Evolutionary conservation across 2,888 invertebrate genomes (phyloP), one percentile per base, ranked within the genome.

Genomic region (Corbicula japonica): DNA sequence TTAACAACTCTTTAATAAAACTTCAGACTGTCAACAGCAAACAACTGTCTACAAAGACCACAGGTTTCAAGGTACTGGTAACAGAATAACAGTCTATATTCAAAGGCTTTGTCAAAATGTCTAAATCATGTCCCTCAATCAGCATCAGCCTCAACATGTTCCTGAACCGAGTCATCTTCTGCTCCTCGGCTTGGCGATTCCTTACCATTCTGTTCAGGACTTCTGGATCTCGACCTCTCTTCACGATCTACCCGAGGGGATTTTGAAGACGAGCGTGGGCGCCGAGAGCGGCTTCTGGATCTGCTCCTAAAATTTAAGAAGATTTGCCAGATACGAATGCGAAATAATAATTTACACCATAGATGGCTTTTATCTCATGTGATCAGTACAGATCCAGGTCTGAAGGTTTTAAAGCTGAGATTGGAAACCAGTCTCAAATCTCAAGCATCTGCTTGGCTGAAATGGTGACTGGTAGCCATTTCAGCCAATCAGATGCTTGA

Each of bases 231-330:
- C 10, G 69, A 69, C 21, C 50, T 66, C 15, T 52, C 38, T 30
- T 66, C 54, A 30, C 56, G 41, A 44, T 61, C 61, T 28, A 61
- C 65, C 28, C 80, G 30, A n/a, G 80, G 80, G 12, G 80, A 80
- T 63, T 76, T 80, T 41, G 80, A 80, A 0, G 80, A 65, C 34
- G 80, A 80, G n/a, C 61, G 70, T n/a, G 65, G 63, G 8, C 63
- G 32, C 18, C 75, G 65, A 18, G 74, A 74, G 15, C 66, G 32
- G 26, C 66, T 61, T 23, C 54, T 52, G 12, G 71, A 74, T n/a
- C 61, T 35, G 41, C 74, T 74, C 65, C 66, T 74, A 34, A 3
- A 56, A 63, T 18, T 41, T 18, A n/a, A 32, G 18, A 26, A 26
- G 5, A 34, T 3, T 28, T 58, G 3, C 18, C 18, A 6, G 4